Conservation (phyloP, 2,797 vertebrate genomes). For the Labroides dimidiatus region DNA sequence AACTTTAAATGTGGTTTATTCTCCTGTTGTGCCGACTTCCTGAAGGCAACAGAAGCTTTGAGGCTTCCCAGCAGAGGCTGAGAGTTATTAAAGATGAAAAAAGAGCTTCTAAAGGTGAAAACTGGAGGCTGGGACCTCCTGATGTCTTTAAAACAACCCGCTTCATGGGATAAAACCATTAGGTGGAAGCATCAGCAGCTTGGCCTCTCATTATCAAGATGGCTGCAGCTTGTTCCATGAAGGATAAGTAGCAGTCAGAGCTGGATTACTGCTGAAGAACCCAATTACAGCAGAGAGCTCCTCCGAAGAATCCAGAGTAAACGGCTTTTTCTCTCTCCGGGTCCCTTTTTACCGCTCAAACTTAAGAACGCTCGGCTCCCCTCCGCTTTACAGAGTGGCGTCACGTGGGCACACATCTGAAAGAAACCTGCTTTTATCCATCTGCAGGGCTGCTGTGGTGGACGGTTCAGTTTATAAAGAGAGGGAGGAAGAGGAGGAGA, state of each 20-base stretch:
- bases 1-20: neutral
- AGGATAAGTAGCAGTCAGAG: constrained; percentile 63
- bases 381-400: neutral
- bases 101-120: constrained; percentile 6
- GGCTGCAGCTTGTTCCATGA: constrained; percentile 66
- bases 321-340: neutral
- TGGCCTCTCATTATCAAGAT: constrained; percentile 66
- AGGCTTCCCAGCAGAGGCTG: neutral
- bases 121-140: constrained; percentile 38
- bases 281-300: constrained; percentile 57
- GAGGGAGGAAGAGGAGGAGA: too few species aligned
- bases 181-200: constrained; percentile 25
- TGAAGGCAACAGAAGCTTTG: neutral
- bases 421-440: neutral
- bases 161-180: constrained; percentile 51
- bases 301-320: constrained; percentile 11
- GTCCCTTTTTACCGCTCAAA: constrained; percentile 7
- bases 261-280: constrained; percentile 52
- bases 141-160: constrained; percentile 42
- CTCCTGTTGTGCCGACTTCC: neutral
- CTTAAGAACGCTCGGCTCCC: constrained; percentile 2
- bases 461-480: neutral
- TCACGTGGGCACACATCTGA: constrained; percentile 9
- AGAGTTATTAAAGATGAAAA: neutral
- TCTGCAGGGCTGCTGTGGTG: neutral